Base-by-base conservation (phyloP, 2,797 vertebrate species). In the Sebastiscus albofasciatus region DNA sequence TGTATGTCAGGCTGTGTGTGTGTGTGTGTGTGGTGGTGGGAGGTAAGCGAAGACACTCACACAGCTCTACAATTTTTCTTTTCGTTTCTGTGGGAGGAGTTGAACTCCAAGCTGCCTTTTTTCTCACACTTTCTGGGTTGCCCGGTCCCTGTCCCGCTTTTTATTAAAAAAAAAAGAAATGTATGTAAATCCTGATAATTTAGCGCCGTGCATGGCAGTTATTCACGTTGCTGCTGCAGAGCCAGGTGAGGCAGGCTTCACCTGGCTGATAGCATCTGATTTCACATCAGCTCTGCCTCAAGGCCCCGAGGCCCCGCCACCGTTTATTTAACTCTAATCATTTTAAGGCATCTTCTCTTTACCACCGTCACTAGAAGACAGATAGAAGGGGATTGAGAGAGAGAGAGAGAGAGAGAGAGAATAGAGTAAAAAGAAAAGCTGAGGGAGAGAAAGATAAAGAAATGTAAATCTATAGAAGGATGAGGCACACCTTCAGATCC, bases 261-360 rank as follows among this genome's bases (percentile, higher is more conserved):
- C 95, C 96, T 96, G 90, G 81, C 90, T 91, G 95, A 95, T 95
- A 90, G 11, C 93, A 95, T 95, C 91, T 94, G 79, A 84, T 89
- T 93, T 87, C 90, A 92, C 89, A 93, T 93, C 89, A 83, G 87
- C 92, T 87, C 79, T 83, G 85, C 84, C 87, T 90, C 79, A 77
- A 84, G 93, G 94, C 95, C 94, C 94, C 34, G 55, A 79, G 93
- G 92, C 87, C 74, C 27, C 80, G 52, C 90, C 86, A 67, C 88
- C 87, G 86, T 94, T 96, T 94, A 95, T 94, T 95, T 95, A 94
- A 91, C 78, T 88, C 80, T 94, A 95, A 96, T 96, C 94, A 88
- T 94, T 95, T 93, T 84, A 92, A 94, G 90, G 88, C 90, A 95
- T 95, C 94, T 95, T 94, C 86, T 92, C 88, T 93, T 92, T 87